phyloP scores from a whole-genome alignment of 2,888 invertebrate species.

The Drosophila formosana region DNA sequence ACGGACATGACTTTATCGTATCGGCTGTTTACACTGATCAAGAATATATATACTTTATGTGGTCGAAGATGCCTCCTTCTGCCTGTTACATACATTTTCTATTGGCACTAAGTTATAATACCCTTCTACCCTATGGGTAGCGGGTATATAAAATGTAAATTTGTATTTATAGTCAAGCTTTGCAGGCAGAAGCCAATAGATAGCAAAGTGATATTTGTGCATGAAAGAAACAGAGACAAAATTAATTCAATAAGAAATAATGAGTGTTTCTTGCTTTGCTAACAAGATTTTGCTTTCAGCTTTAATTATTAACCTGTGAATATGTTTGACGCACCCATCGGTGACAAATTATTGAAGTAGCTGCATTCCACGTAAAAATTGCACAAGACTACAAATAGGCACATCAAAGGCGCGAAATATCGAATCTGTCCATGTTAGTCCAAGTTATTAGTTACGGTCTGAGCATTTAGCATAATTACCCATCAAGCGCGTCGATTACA shows the following conservation, averaged over 20 bases:
- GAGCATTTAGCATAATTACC: slow-evolving; percentile 44
- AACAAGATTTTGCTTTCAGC: background rate
- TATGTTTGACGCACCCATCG: slow-evolving; percentile 16
- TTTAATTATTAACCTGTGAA: background rate
- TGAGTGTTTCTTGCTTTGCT: background rate
- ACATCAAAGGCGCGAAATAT: slow-evolving; percentile 33
- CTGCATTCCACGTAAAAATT: slow-evolving; percentile 8
- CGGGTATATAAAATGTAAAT: background rate
- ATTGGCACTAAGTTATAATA: no score
- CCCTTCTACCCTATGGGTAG: no score
- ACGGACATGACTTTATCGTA: no score
- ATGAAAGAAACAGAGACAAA: background rate
- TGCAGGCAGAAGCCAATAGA: background rate
- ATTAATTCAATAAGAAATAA: background rate
- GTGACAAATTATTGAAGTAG: slow-evolving; percentile 1
- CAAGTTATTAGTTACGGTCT: slow-evolving; percentile 50
- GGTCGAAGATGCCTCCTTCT: no score
- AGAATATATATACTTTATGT: no score
- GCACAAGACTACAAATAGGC: slow-evolving; percentile 25
- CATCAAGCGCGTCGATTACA: slow-evolving; percentile 36
- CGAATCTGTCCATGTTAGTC: slow-evolving; percentile 11
- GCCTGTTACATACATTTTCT: no score
- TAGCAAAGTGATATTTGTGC: background rate
- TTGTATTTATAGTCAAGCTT: background rate
- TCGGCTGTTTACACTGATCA: no score